Evolutionary conservation across 1,140 invertebrate genomes (phyloP), one percentile per base, ranked within the genome.

Genomic region (Bacillus rossius): DNA sequence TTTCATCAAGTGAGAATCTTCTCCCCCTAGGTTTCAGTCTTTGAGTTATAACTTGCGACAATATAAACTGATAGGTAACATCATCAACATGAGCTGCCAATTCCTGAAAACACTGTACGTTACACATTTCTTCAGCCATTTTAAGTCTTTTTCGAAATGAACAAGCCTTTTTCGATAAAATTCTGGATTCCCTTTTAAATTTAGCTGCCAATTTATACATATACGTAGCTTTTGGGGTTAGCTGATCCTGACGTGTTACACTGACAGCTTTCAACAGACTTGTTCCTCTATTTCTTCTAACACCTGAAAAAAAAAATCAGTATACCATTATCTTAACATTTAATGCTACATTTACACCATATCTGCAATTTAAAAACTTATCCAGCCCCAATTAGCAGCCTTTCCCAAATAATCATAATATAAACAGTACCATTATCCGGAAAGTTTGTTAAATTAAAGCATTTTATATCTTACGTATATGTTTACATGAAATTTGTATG

Each of bases 61-160:
- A 26, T 16, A 50, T 26, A 1, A 19, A 50, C 23, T 17, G 8
- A 8, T 1, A 50, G 8, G 48, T 50, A n/a, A 34, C 2, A 34
- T 22, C 34, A 34, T 50, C 34, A 8, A 19, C 23, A 26, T 50
- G 23, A n/a, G 7, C 48, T n/a, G 48, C 34, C 16, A 50, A 50
- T 26, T 50, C n/a, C 14, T 50, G 48, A 26, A 50, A 50, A 19
- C 23, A 23, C n/a, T n/a, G 23, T 8, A 8, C 25, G 14, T 50
- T 50, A 50, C 23, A 50, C 34, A n/a, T 34, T 26, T 1, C 34
- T 50, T 19, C 48, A 8, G 48, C 48, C 48, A 50, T 50, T 16
- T 22, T 13, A 22, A 50, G 48, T 23, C 48, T 50, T 8, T 50
- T 34, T n/a, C 34, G 23, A 23, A 50, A 50, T 13, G 48, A 50